phyloP scores from a whole-genome alignment of 2,797 vertebrate genomes.

The Steatocranus sp. region DNA sequence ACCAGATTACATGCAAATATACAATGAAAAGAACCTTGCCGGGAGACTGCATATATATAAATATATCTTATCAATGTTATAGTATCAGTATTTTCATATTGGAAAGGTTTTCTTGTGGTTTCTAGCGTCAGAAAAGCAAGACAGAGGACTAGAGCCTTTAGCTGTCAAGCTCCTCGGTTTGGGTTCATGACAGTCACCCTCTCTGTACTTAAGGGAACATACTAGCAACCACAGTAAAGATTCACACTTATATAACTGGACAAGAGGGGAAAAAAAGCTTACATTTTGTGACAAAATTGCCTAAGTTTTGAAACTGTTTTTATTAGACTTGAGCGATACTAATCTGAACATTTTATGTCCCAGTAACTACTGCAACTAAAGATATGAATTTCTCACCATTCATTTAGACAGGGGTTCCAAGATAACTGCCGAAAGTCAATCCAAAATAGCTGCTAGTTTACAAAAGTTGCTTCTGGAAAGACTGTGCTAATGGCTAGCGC shows the following conservation, averaged over 20 bases:
- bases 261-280: fast-evolving
- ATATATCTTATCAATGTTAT: neutral
- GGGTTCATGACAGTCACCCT: neutral
- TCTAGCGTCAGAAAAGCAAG: neutral
- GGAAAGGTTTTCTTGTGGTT: neutral
- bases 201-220: neutral
- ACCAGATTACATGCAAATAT: neutral
- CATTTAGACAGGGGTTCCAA: neutral
- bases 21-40: neutral
- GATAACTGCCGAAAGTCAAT: neutral
- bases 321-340: neutral
- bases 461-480: neutral
- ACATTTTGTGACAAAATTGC: neutral
- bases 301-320: neutral
- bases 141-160: neutral
- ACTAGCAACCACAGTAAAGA: neutral
- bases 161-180: neutral
- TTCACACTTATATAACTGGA: neutral
- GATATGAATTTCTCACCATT: neutral
- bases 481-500: neutral
- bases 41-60: neutral
- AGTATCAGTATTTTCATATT: neutral
- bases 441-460: neutral
- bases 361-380: neutral
- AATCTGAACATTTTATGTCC: neutral